Evolutionary conservation across 2,888 invertebrate species (phyloP).

Genomic region (Himalopsyche japonica): DNA sequence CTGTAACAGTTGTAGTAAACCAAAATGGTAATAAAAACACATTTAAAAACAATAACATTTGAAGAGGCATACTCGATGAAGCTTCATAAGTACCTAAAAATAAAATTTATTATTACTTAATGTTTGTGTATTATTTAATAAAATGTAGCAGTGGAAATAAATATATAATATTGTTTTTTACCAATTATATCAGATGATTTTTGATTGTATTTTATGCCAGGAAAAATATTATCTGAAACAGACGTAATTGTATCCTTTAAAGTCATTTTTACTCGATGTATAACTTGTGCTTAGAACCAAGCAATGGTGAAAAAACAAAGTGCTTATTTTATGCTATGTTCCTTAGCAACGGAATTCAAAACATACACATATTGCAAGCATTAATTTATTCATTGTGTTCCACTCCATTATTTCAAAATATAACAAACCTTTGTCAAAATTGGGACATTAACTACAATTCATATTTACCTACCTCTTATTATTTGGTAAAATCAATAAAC

Average conservation of each 20-base stretch:
- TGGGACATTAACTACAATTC: too few species aligned
- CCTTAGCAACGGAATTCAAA: background rate
- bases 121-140: background rate
- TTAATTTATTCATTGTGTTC: too few species aligned
- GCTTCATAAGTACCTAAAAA: constrained; percentile 52
- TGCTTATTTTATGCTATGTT: background rate
- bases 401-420: too few species aligned
- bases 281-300: too few species aligned
- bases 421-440: too few species aligned
- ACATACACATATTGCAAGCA: background rate
- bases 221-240: constrained; percentile 56
- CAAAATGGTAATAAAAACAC: constrained; percentile 75
- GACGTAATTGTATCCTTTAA: constrained; percentile 53
- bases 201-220: constrained; percentile 49
- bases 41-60: constrained; percentile 86
- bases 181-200: constrained; percentile 13
- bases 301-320: too few species aligned
- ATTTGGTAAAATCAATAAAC: too few species aligned
- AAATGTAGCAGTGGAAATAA: background rate
- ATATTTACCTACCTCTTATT: too few species aligned
- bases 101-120: constrained; percentile 11
- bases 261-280: constrained; percentile 44
- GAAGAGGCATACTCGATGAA: constrained; percentile 62
- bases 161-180: background rate
- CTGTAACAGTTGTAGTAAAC: constrained; percentile 64